These are phyloP conservation scores for Acleris literana DNA, from an alignment of 2,888 invertebrate species.

Conservation along the genomic window DNA sequence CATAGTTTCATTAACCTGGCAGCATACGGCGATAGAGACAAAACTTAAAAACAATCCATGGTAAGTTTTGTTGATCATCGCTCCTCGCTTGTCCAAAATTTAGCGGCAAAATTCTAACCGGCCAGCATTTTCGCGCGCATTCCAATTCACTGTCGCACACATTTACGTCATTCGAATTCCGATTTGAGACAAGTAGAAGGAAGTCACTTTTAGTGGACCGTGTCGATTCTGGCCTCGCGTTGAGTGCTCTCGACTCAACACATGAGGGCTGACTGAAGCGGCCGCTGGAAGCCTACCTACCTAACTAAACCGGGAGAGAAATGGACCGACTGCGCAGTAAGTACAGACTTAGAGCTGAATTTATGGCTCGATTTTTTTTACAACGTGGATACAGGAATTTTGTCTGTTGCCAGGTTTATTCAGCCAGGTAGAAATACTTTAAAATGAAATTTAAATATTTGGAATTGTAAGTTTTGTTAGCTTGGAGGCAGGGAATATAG, in stretches of 20 bases:
- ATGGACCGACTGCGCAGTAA: conserved; percentile 73
- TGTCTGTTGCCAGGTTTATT: conserved; percentile 37
- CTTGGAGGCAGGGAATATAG: conserved; percentile 24
- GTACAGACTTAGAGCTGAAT: conserved; percentile 54
- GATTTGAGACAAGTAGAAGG: conserved; percentile 28
- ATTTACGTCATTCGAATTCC: conserved; percentile 16
- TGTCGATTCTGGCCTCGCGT: conserved; percentile 59
- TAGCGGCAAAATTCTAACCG: conserved; percentile 22
- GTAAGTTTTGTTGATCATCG: conserved; percentile 76
- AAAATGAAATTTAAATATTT: conserved; percentile 31
- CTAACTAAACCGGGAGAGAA: conserved; percentile 50
- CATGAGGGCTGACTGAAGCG: conserved; percentile 65
- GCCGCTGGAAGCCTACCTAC: conserved; percentile 40
- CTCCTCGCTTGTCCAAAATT: conserved; percentile 47
- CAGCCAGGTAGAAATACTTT: conserved; percentile 40
- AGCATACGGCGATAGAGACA: conserved; percentile 77
- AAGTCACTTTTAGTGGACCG: conserved; percentile 47
- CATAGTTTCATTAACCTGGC: conserved; percentile 77
- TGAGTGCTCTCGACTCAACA: conserved; percentile 71
- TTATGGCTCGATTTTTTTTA: conserved; percentile 59
- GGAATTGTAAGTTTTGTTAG: conserved; percentile 23
- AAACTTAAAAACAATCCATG: conserved; percentile 78
- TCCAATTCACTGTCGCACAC: conserved; percentile 21
- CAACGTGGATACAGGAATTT: conserved; percentile 54
- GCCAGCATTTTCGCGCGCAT: conserved; percentile 35